Evolutionary conservation across 2,797 vertebrate genomes (phyloP), one percentile per base, ranked within the genome.

Genomic region (Helicolenus hilgendorfi): DNA sequence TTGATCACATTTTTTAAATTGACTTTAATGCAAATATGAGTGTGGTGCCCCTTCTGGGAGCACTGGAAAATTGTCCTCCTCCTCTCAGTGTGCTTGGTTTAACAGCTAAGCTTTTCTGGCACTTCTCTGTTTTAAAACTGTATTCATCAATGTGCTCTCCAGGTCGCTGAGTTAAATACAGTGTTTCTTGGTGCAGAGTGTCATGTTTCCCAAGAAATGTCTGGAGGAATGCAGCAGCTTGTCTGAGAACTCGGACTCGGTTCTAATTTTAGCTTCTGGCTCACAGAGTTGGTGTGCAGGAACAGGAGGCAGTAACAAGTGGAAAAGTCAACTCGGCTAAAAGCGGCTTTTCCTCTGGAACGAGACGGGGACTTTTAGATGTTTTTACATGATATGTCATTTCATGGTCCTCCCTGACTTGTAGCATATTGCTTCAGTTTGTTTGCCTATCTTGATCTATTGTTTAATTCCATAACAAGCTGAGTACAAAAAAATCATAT

Each of bases 181-280:
- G 79, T 85, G 89, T 95, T 95, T 95, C 92, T 94, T 86, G 77
- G 83, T 92, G 85, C 74, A 79, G 82, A 93, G 96, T 97, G 92
- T 97, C 96, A 81, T 91, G 91, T 97, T 97, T 95, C 95, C 86
- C 79, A 90, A 94, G 94, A 96, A 96, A 95, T 89, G 89, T 90
- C 82, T 91, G 83, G 55, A 92, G 95, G 96, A 97, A 96, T 97
- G 96, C 94, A 91, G 92, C 88, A 88, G 95, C 96, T 96, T 95
- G 94, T 97, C 93, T 92, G 94, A 97, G 94, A 95, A 96, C 93
- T 89, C 79, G 36, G 91, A 91, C 92, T 87, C 81, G 31, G 83
- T 89, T 97, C 96, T 97, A 97, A 97, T 94, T 97, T 97, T 97
- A 97, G 96, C 89, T 80, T 63, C 83, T 95, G 88, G 95, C 95